A percentile compares a stretch with the other conserved stretches of the same genome.
phyloP scores from a whole-genome alignment of 2,113 vertebrate species.

The Amazona guildingii region DNA sequence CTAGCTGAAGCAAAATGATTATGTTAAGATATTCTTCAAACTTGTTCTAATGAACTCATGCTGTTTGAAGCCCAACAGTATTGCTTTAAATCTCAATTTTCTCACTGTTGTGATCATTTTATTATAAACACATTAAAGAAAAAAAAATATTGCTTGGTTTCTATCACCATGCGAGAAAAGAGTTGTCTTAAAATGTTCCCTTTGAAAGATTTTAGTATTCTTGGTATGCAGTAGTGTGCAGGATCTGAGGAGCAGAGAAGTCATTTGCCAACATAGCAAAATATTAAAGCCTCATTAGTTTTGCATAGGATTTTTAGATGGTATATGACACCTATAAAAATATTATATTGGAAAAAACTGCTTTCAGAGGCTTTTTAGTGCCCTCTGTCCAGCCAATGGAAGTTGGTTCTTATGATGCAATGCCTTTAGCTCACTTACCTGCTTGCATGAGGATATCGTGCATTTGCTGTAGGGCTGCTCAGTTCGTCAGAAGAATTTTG shows the following conservation, averaged over 20 bases:
- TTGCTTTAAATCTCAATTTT: slow-evolving; percentile 9
- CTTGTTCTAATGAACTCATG: neutral
- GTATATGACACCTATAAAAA: neutral
- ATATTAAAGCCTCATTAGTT: neutral
- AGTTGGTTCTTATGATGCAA: neutral
- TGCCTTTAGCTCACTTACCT: neutral
- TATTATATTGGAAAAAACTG: neutral
- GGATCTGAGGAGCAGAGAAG: neutral
- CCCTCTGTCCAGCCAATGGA: neutral
- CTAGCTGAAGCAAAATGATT: neutral
- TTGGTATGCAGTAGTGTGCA: neutral
- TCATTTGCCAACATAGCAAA: neutral
- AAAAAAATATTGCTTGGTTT: neutral
- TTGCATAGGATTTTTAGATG: neutral
- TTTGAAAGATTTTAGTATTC: neutral
- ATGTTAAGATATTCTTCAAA: neutral
- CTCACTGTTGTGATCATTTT: neutral
- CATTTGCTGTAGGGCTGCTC: neutral
- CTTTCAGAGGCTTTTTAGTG: neutral
- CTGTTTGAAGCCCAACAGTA: neutral
- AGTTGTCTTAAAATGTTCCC: neutral
- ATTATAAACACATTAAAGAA: neutral
- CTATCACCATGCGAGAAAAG: neutral
- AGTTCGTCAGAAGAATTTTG: neutral
- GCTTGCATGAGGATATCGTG: neutral